These are phyloP conservation scores for Lasioglossum baleicum DNA, from an alignment of 1,140 invertebrate species.

Conservation along the genomic window DNA sequence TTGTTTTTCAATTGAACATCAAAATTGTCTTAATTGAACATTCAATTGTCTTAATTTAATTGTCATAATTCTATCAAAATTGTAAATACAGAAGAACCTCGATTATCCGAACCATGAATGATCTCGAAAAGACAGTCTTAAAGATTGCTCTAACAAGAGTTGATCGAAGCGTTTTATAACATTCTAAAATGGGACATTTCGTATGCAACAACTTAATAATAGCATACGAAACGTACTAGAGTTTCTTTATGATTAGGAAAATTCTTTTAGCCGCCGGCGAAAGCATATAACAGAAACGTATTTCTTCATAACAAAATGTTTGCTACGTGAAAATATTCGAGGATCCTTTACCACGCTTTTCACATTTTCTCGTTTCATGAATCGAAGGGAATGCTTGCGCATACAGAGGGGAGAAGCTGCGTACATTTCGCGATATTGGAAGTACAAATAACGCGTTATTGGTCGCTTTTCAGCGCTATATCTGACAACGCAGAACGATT, in stretches of 20 bases:
- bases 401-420: conserved; percentile 19
- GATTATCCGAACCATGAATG: no score
- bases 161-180: no score
- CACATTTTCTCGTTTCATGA: conserved; percentile 33
- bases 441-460: conserved; percentile 30
- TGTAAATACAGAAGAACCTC: no score
- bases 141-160: no score
- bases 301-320: background rate
- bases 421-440: conserved; percentile 40
- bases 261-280: background rate
- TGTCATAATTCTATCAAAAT: no score
- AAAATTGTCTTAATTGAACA: no score
- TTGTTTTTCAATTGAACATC: background rate
- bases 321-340: background rate
- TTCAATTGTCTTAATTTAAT: no score
- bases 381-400: conserved; percentile 29
- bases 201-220: no score
- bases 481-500: conserved; percentile 21
- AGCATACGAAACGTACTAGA: background rate
- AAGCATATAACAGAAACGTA: background rate
- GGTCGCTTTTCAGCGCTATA: conserved; percentile 19
- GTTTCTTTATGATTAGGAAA: background rate
- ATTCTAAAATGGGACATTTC: no score
- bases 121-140: no score
- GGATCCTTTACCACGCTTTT: conserved; percentile 3